Percentiles rank a stretch among this genome's conserved stretches.
Evolutionary conservation across 1,140 invertebrate genomes (phyloP).

Genomic region (Drosophila pachea): DNA sequence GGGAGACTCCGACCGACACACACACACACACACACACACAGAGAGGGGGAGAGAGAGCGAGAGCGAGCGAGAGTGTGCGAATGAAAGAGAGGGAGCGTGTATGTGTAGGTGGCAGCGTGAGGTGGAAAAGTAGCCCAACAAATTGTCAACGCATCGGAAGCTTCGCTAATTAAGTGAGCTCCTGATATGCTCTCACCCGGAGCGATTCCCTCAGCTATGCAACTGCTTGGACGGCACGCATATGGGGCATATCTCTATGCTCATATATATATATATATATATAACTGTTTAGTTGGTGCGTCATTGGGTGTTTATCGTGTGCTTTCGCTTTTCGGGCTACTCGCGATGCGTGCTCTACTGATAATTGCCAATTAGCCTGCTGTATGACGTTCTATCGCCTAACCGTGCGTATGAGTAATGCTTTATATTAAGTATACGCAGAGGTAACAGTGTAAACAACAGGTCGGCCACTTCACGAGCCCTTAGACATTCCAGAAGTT

Average conservation of each 20-base stretch:
- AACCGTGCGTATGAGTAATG: conserved; percentile 54
- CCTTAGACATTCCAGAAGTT: too few species aligned
- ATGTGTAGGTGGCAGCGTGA: conserved; percentile 1
- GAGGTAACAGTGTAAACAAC: not conserved
- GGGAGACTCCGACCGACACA: too few species aligned
- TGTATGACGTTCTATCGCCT: conserved; percentile 17
- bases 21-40: too few species aligned
- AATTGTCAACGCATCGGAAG: conserved; percentile 23
- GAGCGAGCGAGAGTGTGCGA: conserved; percentile 2
- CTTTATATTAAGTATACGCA: conserved; percentile 50
- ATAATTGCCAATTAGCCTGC: conserved; percentile 30
- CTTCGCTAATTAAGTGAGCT: conserved; percentile 25
- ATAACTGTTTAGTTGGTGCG: not conserved
- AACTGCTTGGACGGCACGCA: conserved; percentile 17
- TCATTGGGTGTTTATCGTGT: conserved; percentile 41
- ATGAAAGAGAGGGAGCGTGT: not conserved
- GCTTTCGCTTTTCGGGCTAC: conserved; percentile 44
- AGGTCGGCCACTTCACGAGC: not conserved
- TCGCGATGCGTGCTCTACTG: conserved; percentile 1
- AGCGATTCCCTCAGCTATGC: conserved; percentile 27
- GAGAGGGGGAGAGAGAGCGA: conserved; percentile 41
- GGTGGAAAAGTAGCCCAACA: conserved; percentile 19
- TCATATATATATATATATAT: not conserved
- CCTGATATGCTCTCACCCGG: conserved; percentile 2
- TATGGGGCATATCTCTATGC: not conserved